phyloP scores from a whole-genome alignment of 2,113 vertebrate species.

The Brienomyrus brachyistius region DNA sequence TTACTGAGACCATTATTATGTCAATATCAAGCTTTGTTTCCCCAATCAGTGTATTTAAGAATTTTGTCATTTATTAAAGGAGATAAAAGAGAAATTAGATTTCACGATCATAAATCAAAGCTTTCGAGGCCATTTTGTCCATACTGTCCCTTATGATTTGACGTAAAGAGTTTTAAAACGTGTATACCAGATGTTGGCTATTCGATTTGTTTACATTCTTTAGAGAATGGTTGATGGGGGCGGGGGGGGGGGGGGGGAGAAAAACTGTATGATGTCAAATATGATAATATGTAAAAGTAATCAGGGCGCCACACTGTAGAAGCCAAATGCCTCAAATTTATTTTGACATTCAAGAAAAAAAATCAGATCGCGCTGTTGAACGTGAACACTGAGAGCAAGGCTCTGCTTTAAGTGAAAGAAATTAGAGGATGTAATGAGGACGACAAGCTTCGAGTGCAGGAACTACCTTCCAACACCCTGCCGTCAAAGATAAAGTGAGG shows the following conservation, averaged over 20 bases:
- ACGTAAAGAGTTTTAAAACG: conserved; percentile 51
- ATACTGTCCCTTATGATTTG: conserved; percentile 36
- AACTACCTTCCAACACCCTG: not conserved
- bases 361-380: not conserved
- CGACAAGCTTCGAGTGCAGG: not conserved
- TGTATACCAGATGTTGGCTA: conserved; percentile 80
- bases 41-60: not conserved
- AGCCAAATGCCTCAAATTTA: conserved; percentile 16
- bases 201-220: conserved; percentile 83
- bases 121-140: conserved; percentile 22
- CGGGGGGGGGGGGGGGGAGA: not conserved
- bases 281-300: conserved; percentile 42
- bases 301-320: not conserved
- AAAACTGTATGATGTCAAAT: conserved; percentile 58
- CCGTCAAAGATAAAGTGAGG: not conserved
- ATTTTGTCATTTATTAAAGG: not conserved
- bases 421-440: not conserved
- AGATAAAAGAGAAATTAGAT: not conserved
- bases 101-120: not conserved
- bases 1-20: not conserved
- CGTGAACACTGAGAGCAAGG: not conserved
- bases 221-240: conserved; percentile 46
- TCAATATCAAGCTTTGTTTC: not conserved
- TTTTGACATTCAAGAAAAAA: conserved; percentile 12
- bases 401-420: not conserved